Evolutionary conservation across 2,797 vertebrate genomes (phyloP).

Genomic region (Notolabrus celidotus): DNA sequence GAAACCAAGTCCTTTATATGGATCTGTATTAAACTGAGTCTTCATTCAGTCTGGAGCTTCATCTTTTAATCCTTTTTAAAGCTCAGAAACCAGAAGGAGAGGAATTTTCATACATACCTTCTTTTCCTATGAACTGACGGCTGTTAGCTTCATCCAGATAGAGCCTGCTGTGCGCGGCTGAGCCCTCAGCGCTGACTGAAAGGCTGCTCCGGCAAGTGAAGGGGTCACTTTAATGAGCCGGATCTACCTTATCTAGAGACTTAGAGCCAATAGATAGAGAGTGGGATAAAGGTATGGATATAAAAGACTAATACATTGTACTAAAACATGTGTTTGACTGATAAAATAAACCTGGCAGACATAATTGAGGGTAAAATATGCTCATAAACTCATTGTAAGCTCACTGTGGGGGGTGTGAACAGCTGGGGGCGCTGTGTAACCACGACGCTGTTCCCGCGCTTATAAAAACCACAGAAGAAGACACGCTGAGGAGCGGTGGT

Average conservation of each 20-base stretch:
- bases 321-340: no score
- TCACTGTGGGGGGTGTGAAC: no score
- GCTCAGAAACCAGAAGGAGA: neutral
- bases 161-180: rapidly evolving
- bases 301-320: no score
- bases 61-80: neutral
- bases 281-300: no score
- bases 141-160: slow-evolving; percentile 57
- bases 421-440: neutral
- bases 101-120: slow-evolving; percentile 59
- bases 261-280: no score
- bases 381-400: no score
- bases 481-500: neutral
- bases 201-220: no score
- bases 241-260: no score
- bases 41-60: rapidly evolving
- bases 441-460: neutral
- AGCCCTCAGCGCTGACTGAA: slow-evolving; percentile 54
- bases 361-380: rapidly evolving
- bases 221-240: no score
- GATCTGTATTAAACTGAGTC: neutral
- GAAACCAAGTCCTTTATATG: neutral
- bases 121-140: slow-evolving; percentile 48
- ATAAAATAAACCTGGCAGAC: slow-evolving; percentile 45
- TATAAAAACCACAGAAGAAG: neutral